Conservation (phyloP, 2,888 invertebrate genomes). For the Hyppa rectilinea region DNA sequence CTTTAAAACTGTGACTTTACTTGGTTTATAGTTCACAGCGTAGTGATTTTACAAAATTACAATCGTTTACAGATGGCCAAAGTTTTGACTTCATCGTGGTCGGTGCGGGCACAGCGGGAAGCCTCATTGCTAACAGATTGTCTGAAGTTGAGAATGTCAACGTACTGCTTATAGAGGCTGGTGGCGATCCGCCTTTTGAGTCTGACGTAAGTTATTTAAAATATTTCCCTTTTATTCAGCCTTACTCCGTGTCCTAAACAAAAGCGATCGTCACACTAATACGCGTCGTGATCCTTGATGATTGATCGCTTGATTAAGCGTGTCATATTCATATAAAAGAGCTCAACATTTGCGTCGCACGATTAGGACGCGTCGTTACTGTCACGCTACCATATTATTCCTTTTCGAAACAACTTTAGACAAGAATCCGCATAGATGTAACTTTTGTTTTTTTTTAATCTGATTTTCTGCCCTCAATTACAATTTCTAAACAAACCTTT, state of each 20-base stretch:
- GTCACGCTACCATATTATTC: no score
- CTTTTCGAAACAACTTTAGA: not conserved
- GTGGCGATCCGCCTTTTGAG: slow-evolving; percentile 71
- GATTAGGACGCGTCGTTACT: no score
- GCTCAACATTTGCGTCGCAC: no score
- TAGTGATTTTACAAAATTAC: no score
- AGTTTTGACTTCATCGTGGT: slow-evolving; percentile 69
- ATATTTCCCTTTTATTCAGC: not conserved
- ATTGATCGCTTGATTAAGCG: no score
- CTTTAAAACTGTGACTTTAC: no score
- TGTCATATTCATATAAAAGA: no score
- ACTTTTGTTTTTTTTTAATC: not conserved
- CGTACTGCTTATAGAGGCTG: slow-evolving; percentile 73
- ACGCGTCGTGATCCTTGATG: no score
- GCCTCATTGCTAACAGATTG: slow-evolving; percentile 70
- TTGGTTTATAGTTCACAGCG: no score
- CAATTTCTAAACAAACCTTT: no score
- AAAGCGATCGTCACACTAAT: no score
- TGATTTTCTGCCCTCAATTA: not conserved
- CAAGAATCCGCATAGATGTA: not conserved
- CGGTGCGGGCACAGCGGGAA: slow-evolving; percentile 73
- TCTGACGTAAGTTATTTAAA: slow-evolving; percentile 65
- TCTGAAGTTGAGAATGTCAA: slow-evolving; percentile 63
- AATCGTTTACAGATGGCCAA: slow-evolving; percentile 58
- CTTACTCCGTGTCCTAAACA: no score